Conservation (phyloP, 1,140 invertebrate genomes). For the Ptiloglossa arizonensis region DNA sequence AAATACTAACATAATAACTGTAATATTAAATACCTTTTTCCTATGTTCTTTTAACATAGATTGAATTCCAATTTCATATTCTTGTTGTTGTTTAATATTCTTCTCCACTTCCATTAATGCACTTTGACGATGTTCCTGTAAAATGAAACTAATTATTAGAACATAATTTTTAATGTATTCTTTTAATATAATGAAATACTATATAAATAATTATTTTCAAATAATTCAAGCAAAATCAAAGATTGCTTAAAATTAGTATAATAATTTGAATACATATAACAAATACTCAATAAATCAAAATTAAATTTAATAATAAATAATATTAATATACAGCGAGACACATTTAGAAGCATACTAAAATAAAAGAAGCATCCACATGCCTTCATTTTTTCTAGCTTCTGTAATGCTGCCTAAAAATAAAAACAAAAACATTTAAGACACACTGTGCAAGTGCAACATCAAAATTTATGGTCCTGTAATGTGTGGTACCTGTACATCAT, state of each 20-base stretch:
- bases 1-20: constrained; percentile 17
- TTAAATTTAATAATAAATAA: constrained; percentile 44
- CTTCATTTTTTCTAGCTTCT: constrained; percentile 84
- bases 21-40: constrained; percentile 78
- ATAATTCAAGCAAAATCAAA: constrained; percentile 14
- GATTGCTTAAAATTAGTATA: background rate
- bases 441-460: constrained; percentile 31
- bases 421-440: constrained; percentile 70
- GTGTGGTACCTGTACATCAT: constrained; percentile 74
- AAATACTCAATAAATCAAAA: constrained; percentile 23
- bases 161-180: background rate
- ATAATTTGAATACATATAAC: constrained; percentile 1
- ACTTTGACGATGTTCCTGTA: constrained; percentile 81
- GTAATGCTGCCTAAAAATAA: constrained; percentile 84
- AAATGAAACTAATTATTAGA: constrained; percentile 47
- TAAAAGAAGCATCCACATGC: constrained; percentile 82
- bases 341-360: constrained; percentile 66
- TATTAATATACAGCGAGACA: constrained; percentile 37
- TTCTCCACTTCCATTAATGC: constrained; percentile 83
- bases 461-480: constrained; percentile 20
- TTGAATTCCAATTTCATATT: constrained; percentile 82
- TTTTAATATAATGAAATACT: background rate
- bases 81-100: constrained; percentile 81
- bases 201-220: background rate
- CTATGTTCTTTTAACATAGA: constrained; percentile 81